These are phyloP conservation scores for Thysanoteuthis rhombus DNA, from an alignment of 2,888 invertebrate species.

Conservation along the genomic window DNA sequence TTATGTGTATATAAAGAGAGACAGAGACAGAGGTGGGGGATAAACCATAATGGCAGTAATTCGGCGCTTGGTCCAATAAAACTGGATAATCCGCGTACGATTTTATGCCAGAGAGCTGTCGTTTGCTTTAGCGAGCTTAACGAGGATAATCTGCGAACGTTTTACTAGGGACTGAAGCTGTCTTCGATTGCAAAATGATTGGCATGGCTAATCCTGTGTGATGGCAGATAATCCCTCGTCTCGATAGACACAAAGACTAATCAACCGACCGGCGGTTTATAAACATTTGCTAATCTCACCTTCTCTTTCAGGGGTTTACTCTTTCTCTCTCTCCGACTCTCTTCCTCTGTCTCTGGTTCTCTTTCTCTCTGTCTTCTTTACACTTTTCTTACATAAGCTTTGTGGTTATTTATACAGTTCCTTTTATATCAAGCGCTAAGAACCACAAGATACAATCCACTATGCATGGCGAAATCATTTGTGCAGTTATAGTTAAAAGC, in stretches of 20 bases:
- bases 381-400: too few species aligned
- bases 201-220: not conserved
- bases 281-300: too few species aligned
- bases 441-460: too few species aligned
- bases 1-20: too few species aligned
- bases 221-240: not conserved
- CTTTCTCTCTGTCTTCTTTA: not conserved
- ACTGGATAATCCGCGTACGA: not conserved
- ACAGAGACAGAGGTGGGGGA: not conserved
- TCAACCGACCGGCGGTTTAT: not conserved
- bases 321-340: not conserved
- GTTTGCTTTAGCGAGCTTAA: not conserved
- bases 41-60: not conserved
- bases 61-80: not conserved
- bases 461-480: too few species aligned
- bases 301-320: not conserved
- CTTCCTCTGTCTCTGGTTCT: not conserved
- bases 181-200: slow-evolving; percentile 12
- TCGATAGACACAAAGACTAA: not conserved
- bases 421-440: too few species aligned
- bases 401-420: too few species aligned
- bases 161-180: not conserved
- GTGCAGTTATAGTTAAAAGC: too few species aligned
- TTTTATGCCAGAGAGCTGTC: slow-evolving; percentile 12
- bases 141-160: not conserved